These are phyloP conservation scores for Phaethon lepturus DNA, from an alignment of 2,113 vertebrate genomes.

Conservation along the genomic window DNA sequence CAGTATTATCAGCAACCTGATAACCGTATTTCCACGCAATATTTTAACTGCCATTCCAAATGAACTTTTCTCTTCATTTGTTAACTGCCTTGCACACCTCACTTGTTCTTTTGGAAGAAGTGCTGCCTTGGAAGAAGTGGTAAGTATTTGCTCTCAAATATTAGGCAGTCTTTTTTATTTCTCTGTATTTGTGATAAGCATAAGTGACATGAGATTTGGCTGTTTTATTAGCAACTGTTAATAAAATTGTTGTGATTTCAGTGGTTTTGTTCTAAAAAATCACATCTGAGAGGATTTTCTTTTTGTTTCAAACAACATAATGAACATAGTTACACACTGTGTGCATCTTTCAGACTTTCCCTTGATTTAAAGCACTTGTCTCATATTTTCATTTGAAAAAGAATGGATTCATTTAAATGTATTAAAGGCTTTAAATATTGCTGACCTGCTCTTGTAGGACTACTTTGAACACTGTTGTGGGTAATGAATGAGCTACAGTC, in stretches of 20 bases:
- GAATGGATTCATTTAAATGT: neutral
- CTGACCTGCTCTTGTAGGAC: neutral
- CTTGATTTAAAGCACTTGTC: neutral
- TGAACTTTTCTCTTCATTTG: constrained; percentile 96
- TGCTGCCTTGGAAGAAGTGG: constrained; percentile 97
- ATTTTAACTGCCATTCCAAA: constrained; percentile 93
- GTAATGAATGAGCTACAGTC: neutral
- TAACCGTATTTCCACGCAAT: constrained; percentile 95
- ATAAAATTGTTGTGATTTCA: neutral
- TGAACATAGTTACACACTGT: neutral
- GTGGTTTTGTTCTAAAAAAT: neutral
- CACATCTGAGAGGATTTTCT: neutral
- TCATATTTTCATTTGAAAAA: neutral
- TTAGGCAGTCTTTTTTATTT: neutral
- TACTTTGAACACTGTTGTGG: neutral
- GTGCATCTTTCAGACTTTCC: neutral
- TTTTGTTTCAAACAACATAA: neutral
- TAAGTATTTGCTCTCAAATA: constrained; percentile 71
- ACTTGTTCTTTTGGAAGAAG: constrained; percentile 98
- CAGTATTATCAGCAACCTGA: constrained; percentile 97
- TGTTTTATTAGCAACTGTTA: neutral
- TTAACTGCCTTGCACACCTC: constrained; percentile 96
- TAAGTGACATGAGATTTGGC: neutral
- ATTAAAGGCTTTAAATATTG: neutral
- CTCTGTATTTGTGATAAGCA: neutral